Base-by-base conservation (phyloP, 2,888 invertebrate species). In the Parthenolecanium corni region DNA sequence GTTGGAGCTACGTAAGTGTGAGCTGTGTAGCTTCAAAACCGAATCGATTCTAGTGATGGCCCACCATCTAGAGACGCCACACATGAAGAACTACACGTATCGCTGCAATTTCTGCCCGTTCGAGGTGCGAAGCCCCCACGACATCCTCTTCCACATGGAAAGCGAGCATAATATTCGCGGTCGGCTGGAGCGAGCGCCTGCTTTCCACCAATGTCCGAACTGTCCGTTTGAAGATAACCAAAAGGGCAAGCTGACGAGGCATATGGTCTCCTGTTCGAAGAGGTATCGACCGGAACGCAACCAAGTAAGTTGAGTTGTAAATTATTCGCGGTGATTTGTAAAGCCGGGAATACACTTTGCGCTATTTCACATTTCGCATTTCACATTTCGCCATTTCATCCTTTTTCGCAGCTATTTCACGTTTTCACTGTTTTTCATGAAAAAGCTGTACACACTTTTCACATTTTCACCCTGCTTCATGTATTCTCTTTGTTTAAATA, bases 221-320 rank as follows among this genome's bases (percentile, higher is more conserved):
- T 95, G 95, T 76, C 88, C 90, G 1, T 94, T 92, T 71, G 94
- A 95, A 73, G 91, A 92, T 70, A 91, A 91, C 71, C 89, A 90
- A 62, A 93, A 91, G 75, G 89, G 89, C 25, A 92, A 92, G 74
- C 76, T 94, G 69, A 88, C 86, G 0, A 81, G 92, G 42, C 95
- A 95, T 77, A 80, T 86, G 67, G 81, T 88, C 65, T 85, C 89
- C 1, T 95, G 95, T 74, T 81, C 83, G 46, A 90, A 92, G 74
- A 89, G 89, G 72, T 94, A 90, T 75, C 85, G 89, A 72, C 86
- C 90, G 0, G 90, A 90, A 67, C 76, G 82, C 51, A 94, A 95
- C 75, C 77, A 89, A 69, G 70, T 69, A 64, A 6, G 49, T 63
- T 16, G n/a, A n/a, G n/a, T n/a, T n/a, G n/a, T n/a, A n/a, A n/a